These are phyloP conservation scores for Pseudolaguvia tuberculata DNA, from an alignment of 2,113 vertebrate genomes.

Conservation along the genomic window DNA sequence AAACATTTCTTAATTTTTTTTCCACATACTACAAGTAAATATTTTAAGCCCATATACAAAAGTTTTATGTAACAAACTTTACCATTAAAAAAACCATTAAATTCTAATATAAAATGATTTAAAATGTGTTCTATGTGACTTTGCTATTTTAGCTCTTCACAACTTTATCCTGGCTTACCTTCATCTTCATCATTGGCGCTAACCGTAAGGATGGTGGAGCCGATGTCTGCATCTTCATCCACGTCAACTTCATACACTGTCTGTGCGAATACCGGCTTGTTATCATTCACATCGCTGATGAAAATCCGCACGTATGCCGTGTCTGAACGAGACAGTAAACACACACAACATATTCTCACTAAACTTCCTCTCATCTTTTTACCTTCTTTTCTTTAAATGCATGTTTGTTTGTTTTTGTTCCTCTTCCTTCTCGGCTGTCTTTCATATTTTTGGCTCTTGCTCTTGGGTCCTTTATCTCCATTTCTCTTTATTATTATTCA, in stretches of 20 bases:
- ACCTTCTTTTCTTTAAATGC: background rate
- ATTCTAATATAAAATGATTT: background rate
- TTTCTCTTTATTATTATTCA: conserved; percentile 29
- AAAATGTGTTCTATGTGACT: background rate
- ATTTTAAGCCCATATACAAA: background rate
- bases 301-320: conserved; percentile 77
- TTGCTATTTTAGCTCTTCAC: background rate
- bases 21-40: background rate
- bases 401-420: conserved; percentile 5
- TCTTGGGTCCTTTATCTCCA: conserved; percentile 2
- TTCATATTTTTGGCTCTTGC: background rate
- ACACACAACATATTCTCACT: conserved; percentile 35
- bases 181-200: conserved; percentile 81
- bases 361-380: background rate
- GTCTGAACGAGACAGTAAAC: conserved; percentile 64
- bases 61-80: conserved; percentile 7
- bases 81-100: background rate
- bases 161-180: conserved; percentile 62
- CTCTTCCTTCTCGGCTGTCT: background rate
- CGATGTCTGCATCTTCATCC: conserved; percentile 80
- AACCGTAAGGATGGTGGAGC: conserved; percentile 74
- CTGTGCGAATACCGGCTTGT: conserved; percentile 78
- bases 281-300: conserved; percentile 85
- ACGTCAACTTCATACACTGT: conserved; percentile 73
- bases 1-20: background rate